Evolutionary conservation across 2,113 vertebrate species (phyloP), one percentile per base, ranked within the genome.

Genomic region (Apodemus sylvaticus): DNA sequence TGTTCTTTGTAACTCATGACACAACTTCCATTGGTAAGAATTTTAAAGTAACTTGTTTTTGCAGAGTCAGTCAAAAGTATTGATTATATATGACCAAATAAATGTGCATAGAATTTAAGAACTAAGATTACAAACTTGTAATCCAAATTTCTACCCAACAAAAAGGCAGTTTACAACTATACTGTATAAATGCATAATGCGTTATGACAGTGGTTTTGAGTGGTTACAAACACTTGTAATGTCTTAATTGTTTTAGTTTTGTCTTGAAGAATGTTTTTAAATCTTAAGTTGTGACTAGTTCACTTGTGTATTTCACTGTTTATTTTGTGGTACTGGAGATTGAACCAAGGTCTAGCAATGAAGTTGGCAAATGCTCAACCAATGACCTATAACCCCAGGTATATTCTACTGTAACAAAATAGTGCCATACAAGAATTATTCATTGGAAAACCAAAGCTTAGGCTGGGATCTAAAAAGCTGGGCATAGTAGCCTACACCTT

Each of bases 181-280:
- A 68, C 17, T n/a, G 12, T 60, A 70, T 74, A 64, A 87, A 66
- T 51, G 1, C 53, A 34, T 36, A 8, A 17, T 34, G 36, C 73
- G 10, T 74, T 92, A 13, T 7, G 9, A 71, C 64, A 90, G n/a
- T 70, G 83, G 90, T 77, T 87, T 68, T 82, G n/a, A 85, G 45
- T 87, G 26, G 31, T 29, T 91, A 17, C 93, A 53, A 89, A 89
- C 93, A 11, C 45, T 78, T 94, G 66, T n/a, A 88, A 91, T 92
- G 88, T 87, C 83, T 97, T 94, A 86, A 76, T 77, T 76, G 96
- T 93, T 77, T 77, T 29, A 82, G 36, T 96, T 94, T 97, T 97
- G 45, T 31, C 92, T 95, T 91, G 93, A 7, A 73, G 85, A 73
- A n/a, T 66, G 58, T 0, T 94, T 92, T 77, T 94, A 94, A 76